These are phyloP conservation scores for Eulacestoma nigropectus DNA, from an alignment of 2,113 vertebrate genomes.

Conservation along the genomic window DNA sequence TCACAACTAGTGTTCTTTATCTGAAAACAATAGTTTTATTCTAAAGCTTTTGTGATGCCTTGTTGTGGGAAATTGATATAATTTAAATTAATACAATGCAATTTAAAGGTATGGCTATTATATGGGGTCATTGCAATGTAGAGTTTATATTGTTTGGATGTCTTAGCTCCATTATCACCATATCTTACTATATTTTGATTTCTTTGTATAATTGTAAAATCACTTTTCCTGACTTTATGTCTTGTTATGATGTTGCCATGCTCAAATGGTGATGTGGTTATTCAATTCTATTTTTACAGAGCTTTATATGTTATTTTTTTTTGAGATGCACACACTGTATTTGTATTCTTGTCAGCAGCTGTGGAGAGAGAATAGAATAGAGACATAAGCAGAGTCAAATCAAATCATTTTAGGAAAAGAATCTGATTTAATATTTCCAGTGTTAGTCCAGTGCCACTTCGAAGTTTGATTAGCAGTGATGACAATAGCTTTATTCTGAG, in stretches of 20 bases:
- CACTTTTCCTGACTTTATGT: not conserved
- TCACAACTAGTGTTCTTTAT: not conserved
- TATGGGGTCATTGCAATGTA: not conserved
- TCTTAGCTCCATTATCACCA: not conserved
- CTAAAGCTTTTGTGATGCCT: not conserved
- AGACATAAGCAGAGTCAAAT: not conserved
- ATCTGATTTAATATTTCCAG: not conserved
- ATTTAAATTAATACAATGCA: not conserved
- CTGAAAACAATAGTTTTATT: not conserved
- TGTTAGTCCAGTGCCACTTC: not conserved
- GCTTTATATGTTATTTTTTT: not conserved
- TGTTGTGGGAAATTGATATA: not conserved
- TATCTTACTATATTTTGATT: not conserved
- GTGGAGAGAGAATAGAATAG: not conserved
- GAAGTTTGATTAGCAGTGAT: constrained; percentile 27
- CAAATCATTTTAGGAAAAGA: not conserved
- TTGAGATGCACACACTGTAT: not conserved
- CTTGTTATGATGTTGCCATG: not conserved
- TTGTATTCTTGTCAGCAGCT: not conserved
- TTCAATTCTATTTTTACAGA: not conserved
- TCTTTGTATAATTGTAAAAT: not conserved
- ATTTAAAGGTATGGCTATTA: not conserved
- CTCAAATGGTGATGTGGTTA: not conserved
- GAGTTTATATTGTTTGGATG: not conserved
- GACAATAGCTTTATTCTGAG: not conserved